A percentile compares a stretch with the other conserved stretches of the same genome.
Evolutionary conservation across 2,113 vertebrate genomes (phyloP).

Genomic region (Callipepla californica): DNA sequence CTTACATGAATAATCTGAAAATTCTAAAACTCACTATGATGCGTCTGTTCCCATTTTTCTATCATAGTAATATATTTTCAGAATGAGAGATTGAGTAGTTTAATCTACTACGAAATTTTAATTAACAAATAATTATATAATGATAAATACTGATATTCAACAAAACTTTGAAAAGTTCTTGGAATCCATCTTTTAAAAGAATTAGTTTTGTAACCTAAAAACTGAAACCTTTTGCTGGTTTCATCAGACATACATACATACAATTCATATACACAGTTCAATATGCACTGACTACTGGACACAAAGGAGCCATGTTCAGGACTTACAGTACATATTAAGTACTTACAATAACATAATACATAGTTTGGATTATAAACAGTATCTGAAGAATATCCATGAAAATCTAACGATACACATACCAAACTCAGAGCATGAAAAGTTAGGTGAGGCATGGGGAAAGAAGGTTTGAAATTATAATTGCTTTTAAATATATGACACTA

Average conservation of each 20-base stretch:
- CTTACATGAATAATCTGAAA: background rate
- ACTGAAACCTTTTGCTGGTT: conserved; percentile 11
- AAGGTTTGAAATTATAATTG: conserved; percentile 67
- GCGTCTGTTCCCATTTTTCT: background rate
- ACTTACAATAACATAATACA: conserved; percentile 56
- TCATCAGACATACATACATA: background rate
- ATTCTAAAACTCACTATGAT: background rate
- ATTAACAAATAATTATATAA: conserved; percentile 28
- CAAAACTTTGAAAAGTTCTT: background rate
- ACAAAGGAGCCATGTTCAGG: conserved; percentile 22
- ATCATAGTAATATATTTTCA: background rate
- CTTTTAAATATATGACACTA: conserved; percentile 64
- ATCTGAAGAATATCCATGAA: conserved; percentile 73
- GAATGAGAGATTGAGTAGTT: conserved; percentile 31
- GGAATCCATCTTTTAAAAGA: conserved; percentile 46
- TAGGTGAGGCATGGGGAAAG: conserved; percentile 30
- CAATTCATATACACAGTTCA: background rate
- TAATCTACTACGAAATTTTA: conserved; percentile 4
- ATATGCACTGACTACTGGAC: conserved; percentile 13
- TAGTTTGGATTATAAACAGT: conserved; percentile 63
- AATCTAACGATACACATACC: conserved; percentile 60
- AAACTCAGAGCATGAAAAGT: conserved; percentile 57
- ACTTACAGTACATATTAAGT: conserved; percentile 48
- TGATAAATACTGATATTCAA: background rate
- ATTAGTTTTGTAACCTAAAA: conserved; percentile 47